Evolutionary conservation across 2,888 invertebrate genomes (phyloP), one percentile per base, ranked within the genome.

Genomic region (Caenorhabditis uteleia): DNA sequence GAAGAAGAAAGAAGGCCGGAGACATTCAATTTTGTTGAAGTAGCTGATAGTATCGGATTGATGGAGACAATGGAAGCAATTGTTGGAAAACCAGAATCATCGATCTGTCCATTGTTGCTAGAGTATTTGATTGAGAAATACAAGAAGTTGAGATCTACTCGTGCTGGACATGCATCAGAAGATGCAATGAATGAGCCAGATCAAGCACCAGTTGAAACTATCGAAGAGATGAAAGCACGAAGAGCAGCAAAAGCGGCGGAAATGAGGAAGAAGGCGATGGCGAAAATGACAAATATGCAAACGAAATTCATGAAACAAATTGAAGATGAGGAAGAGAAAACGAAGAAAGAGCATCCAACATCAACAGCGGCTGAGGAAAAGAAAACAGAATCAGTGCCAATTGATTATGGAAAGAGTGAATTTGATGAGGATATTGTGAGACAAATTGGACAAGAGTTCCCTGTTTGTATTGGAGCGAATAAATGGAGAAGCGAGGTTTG

Each of bases 391-490:
- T 12, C n/a, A 7, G 31, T 20, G 0, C 42, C 45, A 3, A 47
- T 48, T 7, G 61, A 70, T n/a, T n/a, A n/a, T n/a, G 60, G 39
- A 33, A 57, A 57, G 18, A 34, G 33, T 7, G 46, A 44, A 23
- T 62, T 57, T 18, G 73, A 73, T 44, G 74, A 74, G 34, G 74
- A 74, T 57, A 44, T 58, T 26, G 64, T 67, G 6, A 61, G 45
- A 46, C 66, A 58, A 25, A 51, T 60, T 21, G 50, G 53, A 16
- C 42, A 36, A n/a, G 46, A 62, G 46, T 58, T 82, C 74, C 68
- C 81, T 0, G 79, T 82, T 10, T 79, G 79, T 45, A 58, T 80
- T 14, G 82, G 82, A 12, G 59, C 69, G 1, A 46, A 67, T 10
- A 59, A 61, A 21, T 68, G 73, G 42, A 58, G 39, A 5, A 42